phyloP scores from a whole-genome alignment of 2,797 vertebrate species.

The Cyclura pinguis region DNA sequence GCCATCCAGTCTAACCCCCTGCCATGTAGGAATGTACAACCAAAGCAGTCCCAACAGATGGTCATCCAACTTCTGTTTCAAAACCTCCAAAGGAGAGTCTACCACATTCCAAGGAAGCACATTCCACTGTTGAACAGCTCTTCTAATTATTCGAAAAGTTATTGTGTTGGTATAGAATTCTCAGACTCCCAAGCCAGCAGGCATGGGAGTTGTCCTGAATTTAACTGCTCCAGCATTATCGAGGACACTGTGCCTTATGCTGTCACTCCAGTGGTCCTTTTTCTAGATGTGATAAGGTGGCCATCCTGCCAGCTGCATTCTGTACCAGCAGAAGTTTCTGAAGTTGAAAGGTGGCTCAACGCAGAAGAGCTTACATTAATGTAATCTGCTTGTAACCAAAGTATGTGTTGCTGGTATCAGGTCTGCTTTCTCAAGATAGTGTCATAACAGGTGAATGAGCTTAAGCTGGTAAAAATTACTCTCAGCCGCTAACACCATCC shows the following conservation, averaged over 20 bases:
- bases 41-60: too few species aligned
- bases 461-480: neutral
- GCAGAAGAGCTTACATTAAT: neutral
- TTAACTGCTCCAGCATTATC: neutral
- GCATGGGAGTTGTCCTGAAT: neutral
- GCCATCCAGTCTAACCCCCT: too few species aligned
- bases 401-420: neutral
- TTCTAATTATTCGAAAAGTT: too few species aligned
- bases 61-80: too few species aligned
- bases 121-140: too few species aligned
- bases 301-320: neutral
- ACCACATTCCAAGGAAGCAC: too few species aligned
- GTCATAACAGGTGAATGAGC: neutral
- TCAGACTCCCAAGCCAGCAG: too few species aligned
- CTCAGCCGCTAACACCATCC: neutral
- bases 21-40: too few species aligned
- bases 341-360: neutral
- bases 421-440: neutral
- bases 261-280: neutral
- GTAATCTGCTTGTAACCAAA: neutral
- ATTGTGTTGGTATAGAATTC: too few species aligned
- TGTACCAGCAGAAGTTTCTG: neutral
- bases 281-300: neutral
- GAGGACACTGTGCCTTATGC: neutral
- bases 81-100: too few species aligned